phyloP scores from a whole-genome alignment of 2,113 vertebrate species.

The Rhinoptilus africanus region DNA sequence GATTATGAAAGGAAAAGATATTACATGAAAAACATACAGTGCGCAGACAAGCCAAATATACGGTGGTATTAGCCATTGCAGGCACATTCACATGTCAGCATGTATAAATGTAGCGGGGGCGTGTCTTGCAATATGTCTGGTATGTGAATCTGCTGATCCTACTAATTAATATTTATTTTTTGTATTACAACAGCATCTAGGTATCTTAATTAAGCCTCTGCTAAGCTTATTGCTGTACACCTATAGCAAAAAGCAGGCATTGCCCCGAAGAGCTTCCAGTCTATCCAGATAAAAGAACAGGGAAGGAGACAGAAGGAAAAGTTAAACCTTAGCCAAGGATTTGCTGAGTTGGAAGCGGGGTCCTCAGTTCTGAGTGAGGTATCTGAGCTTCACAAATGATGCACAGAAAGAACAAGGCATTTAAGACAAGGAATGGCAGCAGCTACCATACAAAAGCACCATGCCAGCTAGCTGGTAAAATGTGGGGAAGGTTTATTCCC shows the following conservation, averaged over 20 bases:
- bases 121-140: constrained; percentile 38
- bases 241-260: background rate
- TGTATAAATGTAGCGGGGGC: background rate
- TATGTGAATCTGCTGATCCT: constrained; percentile 25
- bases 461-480: background rate
- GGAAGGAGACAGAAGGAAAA: background rate
- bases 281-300: background rate
- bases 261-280: background rate
- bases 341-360: background rate
- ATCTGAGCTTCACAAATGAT: background rate
- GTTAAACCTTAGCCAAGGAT: background rate
- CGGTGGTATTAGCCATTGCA: constrained; percentile 4
- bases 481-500: background rate
- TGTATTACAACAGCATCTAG: constrained; percentile 18
- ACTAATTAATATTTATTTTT: constrained; percentile 52
- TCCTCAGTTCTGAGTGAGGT: background rate
- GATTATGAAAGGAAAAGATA: constrained; percentile 45
- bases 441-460: background rate
- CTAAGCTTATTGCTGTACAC: background rate
- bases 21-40: background rate
- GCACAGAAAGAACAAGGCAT: background rate
- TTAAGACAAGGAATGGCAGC: background rate
- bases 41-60: background rate
- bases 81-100: background rate
- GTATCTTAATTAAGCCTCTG: constrained; percentile 7